Evolutionary conservation across 2,888 invertebrate genomes (phyloP).

Genomic region (Harpagoxenus sublaevis): DNA sequence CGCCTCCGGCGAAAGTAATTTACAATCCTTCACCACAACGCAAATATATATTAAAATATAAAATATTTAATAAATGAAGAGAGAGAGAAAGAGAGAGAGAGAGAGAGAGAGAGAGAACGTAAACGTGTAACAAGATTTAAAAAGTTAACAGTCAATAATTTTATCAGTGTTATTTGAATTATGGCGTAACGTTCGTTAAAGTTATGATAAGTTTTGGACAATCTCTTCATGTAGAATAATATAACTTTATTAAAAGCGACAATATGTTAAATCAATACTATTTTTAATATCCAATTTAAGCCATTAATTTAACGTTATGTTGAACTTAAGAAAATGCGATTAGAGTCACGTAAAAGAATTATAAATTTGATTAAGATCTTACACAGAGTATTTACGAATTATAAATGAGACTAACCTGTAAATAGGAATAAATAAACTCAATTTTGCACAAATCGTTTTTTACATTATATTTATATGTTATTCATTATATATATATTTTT

Average conservation of each 20-base stretch:
- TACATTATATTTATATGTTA: background rate
- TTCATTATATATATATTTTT: background rate
- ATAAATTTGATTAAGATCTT: background rate
- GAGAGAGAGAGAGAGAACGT: background rate
- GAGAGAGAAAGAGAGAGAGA: conserved; percentile 2
- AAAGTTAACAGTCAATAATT: conserved; percentile 15
- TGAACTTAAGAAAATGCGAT: background rate
- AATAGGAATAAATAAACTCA: background rate
- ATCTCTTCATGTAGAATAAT: background rate
- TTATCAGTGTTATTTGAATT: background rate
- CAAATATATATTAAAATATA: conserved; percentile 38
- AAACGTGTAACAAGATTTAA: conserved; percentile 8
- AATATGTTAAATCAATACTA: conserved; percentile 10
- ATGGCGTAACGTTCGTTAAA: background rate
- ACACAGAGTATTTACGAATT: background rate
- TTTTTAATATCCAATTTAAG: background rate
- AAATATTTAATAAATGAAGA: conserved; percentile 10
- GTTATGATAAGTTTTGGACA: background rate
- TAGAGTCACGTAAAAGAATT: background rate
- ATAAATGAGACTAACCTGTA: background rate
- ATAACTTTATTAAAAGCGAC: background rate
- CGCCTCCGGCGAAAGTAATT: conserved; percentile 27
- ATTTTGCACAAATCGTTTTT: background rate
- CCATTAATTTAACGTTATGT: background rate
- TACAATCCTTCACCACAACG: conserved; percentile 24